These are phyloP conservation scores for Pipra filicauda DNA, from an alignment of 2,113 vertebrate genomes.

Conservation along the genomic window DNA sequence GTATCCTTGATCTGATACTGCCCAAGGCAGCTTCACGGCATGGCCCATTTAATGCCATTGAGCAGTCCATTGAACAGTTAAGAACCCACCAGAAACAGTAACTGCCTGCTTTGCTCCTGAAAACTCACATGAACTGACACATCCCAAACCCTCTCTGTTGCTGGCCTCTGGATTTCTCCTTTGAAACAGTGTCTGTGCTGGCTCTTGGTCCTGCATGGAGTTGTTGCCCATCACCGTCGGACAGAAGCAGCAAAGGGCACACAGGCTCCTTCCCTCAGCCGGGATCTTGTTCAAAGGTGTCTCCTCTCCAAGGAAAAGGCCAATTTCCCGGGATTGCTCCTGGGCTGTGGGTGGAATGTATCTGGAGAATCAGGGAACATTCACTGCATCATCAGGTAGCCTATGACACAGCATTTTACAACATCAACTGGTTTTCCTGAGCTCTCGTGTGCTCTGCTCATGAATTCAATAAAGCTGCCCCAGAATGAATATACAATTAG, in stretches of 20 bases:
- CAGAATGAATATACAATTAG: background rate
- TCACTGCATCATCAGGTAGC: background rate
- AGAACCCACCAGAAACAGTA: conserved; percentile 51
- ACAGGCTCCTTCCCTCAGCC: accelerated
- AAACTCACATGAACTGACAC: background rate
- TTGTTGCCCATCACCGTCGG: accelerated
- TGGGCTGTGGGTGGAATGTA: background rate
- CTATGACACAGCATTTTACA: background rate
- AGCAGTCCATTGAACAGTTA: conserved; percentile 35
- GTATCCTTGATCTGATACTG: conserved; percentile 14
- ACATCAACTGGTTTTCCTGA: background rate
- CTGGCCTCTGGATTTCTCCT: background rate
- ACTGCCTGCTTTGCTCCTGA: background rate
- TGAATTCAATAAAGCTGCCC: background rate
- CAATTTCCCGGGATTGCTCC: background rate
- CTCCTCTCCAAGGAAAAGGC: background rate
- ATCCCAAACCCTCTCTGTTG: background rate
- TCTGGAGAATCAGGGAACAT: background rate
- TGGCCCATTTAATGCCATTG: conserved; percentile 60
- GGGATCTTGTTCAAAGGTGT: background rate
- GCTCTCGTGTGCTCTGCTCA: background rate
- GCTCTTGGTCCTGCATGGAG: background rate
- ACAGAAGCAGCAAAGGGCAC: background rate
- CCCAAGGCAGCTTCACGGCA: conserved; percentile 35
- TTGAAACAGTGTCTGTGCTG: background rate